Percentiles rank a stretch among this genome's conserved stretches.
Conservation (phyloP, 2,797 vertebrate species). For the Thamnophis elegans region DNA sequence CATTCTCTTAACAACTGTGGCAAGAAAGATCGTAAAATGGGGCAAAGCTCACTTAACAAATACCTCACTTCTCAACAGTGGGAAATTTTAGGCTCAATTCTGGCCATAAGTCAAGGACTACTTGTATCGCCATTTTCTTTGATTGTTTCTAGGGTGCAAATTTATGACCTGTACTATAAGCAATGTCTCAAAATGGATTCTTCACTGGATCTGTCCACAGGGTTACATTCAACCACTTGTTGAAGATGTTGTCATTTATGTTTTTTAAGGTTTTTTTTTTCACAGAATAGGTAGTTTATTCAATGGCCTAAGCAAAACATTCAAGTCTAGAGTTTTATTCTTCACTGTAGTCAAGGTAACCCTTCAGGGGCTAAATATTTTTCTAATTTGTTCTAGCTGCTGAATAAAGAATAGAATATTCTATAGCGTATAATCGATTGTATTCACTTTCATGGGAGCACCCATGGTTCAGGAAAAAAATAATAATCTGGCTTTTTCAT, state of each 20-base stretch:
- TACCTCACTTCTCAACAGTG: background rate
- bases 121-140: background rate
- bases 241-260: background rate
- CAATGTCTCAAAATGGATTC: background rate
- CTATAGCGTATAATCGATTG: no score
- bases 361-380: background rate
- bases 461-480: background rate
- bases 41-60: background rate
- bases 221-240: background rate
- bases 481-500: background rate
- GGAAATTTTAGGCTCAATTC: background rate
- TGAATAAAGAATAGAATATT: no score
- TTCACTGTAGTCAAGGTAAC: background rate
- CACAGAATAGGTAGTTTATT: background rate
- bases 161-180: background rate
- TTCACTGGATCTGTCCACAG: background rate
- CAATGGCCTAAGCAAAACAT: background rate
- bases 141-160: background rate
- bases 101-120: background rate
- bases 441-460: background rate
- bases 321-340: background rate
- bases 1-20: no score
- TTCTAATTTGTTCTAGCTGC: background rate
- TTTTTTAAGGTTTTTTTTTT: background rate
- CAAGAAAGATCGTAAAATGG: background rate